Conservation (phyloP, 2,113 vertebrate genomes). For the Craseonycteris thonglongyai region DNA sequence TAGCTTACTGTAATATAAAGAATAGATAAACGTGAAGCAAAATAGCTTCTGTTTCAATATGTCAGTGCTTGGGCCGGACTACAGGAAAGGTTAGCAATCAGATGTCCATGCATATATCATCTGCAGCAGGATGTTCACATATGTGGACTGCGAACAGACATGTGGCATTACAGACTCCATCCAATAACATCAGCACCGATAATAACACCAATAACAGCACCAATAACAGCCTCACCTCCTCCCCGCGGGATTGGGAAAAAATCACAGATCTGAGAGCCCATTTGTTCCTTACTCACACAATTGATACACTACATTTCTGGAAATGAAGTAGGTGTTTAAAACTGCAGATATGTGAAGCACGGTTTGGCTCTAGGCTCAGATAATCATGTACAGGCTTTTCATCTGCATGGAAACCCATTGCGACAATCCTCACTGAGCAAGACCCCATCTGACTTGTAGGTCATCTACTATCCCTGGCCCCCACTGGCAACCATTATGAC, state of each 20-base stretch:
- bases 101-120: background rate
- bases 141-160: background rate
- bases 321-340: background rate
- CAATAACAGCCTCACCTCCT: background rate
- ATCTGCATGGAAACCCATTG: rapidly evolving
- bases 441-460: background rate
- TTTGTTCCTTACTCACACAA: background rate
- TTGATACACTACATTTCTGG: background rate
- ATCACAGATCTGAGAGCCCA: too few relatives aligned
- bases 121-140: rapidly evolving
- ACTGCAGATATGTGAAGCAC: background rate
- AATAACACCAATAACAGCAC: background rate
- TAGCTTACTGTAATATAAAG: background rate
- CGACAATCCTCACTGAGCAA: background rate
- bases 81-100: background rate
- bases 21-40: background rate
- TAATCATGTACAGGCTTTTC: background rate
- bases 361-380: background rate
- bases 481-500: background rate
- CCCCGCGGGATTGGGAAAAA: too few relatives aligned
- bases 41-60: background rate
- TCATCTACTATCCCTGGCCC: rapidly evolving
- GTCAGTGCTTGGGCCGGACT: background rate
- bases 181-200: background rate
- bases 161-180: background rate